phyloP scores from a whole-genome alignment of 2,113 vertebrate genomes.

The Scomber colias region DNA sequence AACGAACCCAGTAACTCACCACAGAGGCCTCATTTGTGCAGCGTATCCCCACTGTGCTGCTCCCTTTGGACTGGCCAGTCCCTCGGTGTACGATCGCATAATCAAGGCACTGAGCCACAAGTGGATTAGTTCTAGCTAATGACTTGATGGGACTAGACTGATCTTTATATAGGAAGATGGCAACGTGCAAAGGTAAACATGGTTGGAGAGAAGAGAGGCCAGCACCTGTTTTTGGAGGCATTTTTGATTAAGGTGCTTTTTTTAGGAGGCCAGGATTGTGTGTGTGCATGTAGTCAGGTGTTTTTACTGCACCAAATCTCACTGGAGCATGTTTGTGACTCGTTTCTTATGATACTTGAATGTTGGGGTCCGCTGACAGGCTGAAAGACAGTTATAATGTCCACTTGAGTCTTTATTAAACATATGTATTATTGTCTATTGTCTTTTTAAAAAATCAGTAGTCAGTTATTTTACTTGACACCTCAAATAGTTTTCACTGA shows the following conservation, averaged over 20 bases:
- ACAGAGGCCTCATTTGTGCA: conserved; percentile 30
- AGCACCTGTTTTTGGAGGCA: conserved; percentile 2
- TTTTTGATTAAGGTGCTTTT: background rate
- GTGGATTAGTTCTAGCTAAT: conserved; percentile 84
- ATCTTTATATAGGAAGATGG: conserved; percentile 58
- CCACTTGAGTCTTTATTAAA: no score
- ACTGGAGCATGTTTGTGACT: no score
- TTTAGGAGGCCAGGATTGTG: conserved; percentile 12
- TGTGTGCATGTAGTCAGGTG: background rate
- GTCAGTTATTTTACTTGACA: no score
- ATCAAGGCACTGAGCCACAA: conserved; percentile 71
- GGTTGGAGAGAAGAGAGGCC: background rate
- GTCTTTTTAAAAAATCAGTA: no score
- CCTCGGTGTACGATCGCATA: conserved; percentile 55
- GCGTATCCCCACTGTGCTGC: background rate
- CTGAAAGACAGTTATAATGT: no score
- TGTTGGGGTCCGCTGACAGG: background rate
- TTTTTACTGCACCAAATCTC: background rate
- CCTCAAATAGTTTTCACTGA: no score
- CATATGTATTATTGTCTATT: no score
- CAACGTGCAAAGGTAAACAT: conserved; percentile 30
- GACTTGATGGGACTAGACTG: conserved; percentile 76
- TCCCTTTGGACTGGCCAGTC: conserved; percentile 25
- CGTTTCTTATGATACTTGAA: background rate
- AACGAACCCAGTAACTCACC: conserved; percentile 5